phyloP scores from a whole-genome alignment of 2,113 vertebrate genomes.

The Anarrhichthys ocellatus region DNA sequence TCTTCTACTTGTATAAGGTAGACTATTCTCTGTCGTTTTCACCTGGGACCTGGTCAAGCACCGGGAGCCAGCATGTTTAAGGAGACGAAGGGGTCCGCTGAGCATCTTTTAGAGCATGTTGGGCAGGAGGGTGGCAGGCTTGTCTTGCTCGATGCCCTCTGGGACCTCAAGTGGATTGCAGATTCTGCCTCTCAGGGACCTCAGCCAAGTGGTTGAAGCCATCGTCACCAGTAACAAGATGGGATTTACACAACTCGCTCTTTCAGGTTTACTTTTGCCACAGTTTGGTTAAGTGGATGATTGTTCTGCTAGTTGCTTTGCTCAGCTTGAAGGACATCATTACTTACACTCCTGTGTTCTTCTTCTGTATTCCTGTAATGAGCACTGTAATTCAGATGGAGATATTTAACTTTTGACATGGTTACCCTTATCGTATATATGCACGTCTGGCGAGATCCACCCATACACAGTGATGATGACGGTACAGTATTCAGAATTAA shows the following conservation, averaged over 20 bases:
- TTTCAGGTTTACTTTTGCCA: neutral
- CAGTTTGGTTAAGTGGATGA: neutral
- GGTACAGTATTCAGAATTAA: neutral
- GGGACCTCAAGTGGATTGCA: neutral
- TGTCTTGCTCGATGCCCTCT: neutral
- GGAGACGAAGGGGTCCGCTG: neutral
- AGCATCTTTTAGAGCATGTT: slow-evolving; percentile 10
- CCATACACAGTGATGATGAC: neutral
- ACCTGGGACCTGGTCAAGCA: neutral
- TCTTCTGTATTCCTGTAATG: neutral
- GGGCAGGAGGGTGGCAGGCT: neutral
- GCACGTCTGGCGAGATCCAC: too few species aligned
- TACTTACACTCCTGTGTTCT: too few species aligned
- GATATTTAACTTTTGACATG: neutral
- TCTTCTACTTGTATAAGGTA: neutral
- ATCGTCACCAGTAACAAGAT: slow-evolving; percentile 6
- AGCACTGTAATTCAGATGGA: neutral
- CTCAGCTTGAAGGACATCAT: neutral
- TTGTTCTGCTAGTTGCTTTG: neutral
- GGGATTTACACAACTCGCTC: neutral
- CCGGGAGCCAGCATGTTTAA: neutral
- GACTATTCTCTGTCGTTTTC: neutral
- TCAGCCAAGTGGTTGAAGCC: slow-evolving; percentile 3
- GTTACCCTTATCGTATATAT: too few species aligned
- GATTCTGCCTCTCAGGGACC: neutral